Base-by-base conservation (phyloP, 2,113 vertebrate genomes). In the Aegithalos caudatus region DNA sequence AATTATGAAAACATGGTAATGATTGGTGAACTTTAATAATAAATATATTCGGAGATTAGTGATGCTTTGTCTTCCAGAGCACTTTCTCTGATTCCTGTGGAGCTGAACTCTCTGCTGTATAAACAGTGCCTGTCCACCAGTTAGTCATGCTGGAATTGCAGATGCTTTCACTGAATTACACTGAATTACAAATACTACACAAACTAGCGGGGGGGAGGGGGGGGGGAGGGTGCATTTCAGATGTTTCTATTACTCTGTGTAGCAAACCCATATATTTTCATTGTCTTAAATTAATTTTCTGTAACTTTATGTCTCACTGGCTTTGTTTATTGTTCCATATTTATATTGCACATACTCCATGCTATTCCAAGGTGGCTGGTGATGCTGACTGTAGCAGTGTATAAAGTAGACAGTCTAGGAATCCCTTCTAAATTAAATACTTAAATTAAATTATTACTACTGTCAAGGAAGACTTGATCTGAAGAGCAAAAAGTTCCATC, bases 91-190 rank as follows among this genome's bases (percentile, higher is more conserved):
- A 14, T 37, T 40, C n/a, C 48, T 51, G 8, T 78, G 37, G 18
- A 31, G 17, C 48, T 87, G 83, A 71, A 9, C 24, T 92, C 42
- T 11, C 14, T 60, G 25, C 27, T 15, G 2, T 15, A 12, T 53
- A 25, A 84, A 67, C 21, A 29, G 15, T 45, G 29, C 25, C 19
- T 50, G 25, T 66, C 42, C 69, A 54, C 50, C 8, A 25, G 27
- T 23, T 11, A 4, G 10, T 78, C 25, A 47, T 0, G 0, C 27
- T 70, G 45, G 28, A 81, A 37, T 11, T 86, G 35, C 44, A 53
- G 18, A 61, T 65, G 23, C 18, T 88, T 83, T 88, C 84, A 35
- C 44, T 88, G 60, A 69, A 62, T 88, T 81, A 42, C 84, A 35
- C 44, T 88, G 60, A 69, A 62, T 88, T 81, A 42, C 9, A 81